Evolutionary conservation across 2,113 vertebrate species (phyloP).

Genomic region (Dipodomys merriami): DNA sequence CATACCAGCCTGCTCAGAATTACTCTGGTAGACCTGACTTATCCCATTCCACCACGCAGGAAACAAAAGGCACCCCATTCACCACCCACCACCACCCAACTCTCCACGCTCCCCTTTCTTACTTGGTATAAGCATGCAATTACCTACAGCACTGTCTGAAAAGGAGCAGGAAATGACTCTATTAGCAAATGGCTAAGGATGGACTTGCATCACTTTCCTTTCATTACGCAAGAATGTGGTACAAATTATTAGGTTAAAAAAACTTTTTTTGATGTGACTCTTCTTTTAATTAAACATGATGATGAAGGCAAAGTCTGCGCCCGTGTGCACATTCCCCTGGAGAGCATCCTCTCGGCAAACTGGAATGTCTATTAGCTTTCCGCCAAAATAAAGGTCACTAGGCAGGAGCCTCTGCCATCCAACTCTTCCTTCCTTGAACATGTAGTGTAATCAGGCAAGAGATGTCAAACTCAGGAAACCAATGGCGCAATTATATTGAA

Average conservation of each 20-base stretch:
- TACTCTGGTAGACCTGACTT: background rate
- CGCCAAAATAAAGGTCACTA: slow-evolving; percentile 85
- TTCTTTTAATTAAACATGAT: slow-evolving; percentile 81
- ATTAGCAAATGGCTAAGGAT: slow-evolving; percentile 37
- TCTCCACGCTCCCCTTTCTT: rapidly evolving
- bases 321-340: slow-evolving; percentile 67
- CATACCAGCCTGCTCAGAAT: background rate
- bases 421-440: slow-evolving; percentile 74
- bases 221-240: slow-evolving; percentile 45
- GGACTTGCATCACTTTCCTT: slow-evolving; percentile 59
- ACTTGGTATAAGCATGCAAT: background rate
- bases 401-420: slow-evolving; percentile 69
- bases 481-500: slow-evolving; percentile 53
- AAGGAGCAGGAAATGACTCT: background rate
- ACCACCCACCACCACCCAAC: no score
- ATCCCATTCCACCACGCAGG: background rate
- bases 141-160: background rate
- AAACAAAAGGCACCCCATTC: background rate
- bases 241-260: slow-evolving; percentile 70
- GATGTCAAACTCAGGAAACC: slow-evolving; percentile 76
- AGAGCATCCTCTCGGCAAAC: slow-evolving; percentile 74
- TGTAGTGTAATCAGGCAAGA: slow-evolving; percentile 76
- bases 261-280: slow-evolving; percentile 16
- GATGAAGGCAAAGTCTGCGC: slow-evolving; percentile 77
- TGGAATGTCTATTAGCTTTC: slow-evolving; percentile 79